phyloP scores from a whole-genome alignment of 2,113 vertebrate genomes.

The Solea senegalensis region DNA sequence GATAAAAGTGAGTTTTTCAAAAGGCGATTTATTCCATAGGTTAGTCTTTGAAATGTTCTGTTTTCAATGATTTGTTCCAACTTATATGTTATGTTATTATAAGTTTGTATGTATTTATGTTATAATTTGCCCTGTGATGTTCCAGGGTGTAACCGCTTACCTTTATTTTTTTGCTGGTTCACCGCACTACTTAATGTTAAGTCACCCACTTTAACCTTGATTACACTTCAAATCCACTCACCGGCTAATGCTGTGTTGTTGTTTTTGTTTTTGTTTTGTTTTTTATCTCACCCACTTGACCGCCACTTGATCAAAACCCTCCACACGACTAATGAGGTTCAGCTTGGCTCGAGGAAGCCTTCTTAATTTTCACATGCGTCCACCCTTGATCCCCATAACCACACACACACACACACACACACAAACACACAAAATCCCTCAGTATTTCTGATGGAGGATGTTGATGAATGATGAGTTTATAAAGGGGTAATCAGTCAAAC shows the following conservation, averaged over 20 bases:
- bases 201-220: too few species aligned
- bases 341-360: constrained; percentile 3
- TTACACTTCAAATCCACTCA: too few species aligned
- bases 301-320: constrained; percentile 8
- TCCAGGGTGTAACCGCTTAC: too few species aligned
- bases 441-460: neutral
- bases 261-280: neutral
- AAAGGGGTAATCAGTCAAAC: constrained; percentile 8
- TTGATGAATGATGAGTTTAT: neutral
- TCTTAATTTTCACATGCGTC: constrained; percentile 37
- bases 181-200: too few species aligned
- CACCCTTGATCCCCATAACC: neutral
- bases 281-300: constrained; percentile 6
- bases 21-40: too few species aligned
- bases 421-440: neutral
- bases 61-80: too few species aligned
- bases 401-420: constrained; percentile 3
- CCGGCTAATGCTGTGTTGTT: neutral
- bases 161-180: too few species aligned
- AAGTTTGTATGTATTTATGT: too few species aligned
- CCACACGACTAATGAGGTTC: constrained; percentile 28
- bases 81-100: too few species aligned
- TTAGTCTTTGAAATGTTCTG: too few species aligned
- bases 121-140: too few species aligned
- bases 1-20: too few species aligned